Percentiles rank a stretch among this genome's conserved stretches.
Evolutionary conservation across 2,888 invertebrate species (phyloP).

Genomic region (Elmis aenea): DNA sequence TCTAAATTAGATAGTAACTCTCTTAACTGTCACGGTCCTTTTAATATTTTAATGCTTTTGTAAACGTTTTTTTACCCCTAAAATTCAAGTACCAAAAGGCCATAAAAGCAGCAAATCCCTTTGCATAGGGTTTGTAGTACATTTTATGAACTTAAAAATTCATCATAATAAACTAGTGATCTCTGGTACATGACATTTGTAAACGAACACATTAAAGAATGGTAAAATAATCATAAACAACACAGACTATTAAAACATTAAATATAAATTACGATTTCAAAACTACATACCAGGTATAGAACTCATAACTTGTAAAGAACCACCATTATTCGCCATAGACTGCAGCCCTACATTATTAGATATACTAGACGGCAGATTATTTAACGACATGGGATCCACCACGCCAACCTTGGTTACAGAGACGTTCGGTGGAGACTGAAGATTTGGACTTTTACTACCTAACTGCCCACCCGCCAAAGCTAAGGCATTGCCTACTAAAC

Average conservation of each 20-base stretch:
- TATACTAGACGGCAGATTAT: slow-evolving; percentile 53
- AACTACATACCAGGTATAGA: slow-evolving; percentile 60
- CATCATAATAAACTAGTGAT: too few species aligned
- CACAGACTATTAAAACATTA: background rate
- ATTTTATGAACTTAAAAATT: too few species aligned
- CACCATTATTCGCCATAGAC: slow-evolving; percentile 61
- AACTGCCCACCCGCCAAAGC: slow-evolving; percentile 69
- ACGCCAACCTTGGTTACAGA: slow-evolving; percentile 66
- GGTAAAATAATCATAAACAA: background rate
- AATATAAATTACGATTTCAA: background rate
- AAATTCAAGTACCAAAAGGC: too few species aligned
- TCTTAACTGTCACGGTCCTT: too few species aligned
- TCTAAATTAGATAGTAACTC: too few species aligned
- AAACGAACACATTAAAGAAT: background rate
- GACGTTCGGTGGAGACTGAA: slow-evolving; percentile 82
- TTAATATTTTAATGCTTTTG: too few species aligned
- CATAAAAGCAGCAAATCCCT: too few species aligned
- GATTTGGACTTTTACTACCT: slow-evolving; percentile 77
- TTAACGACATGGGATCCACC: slow-evolving; percentile 59
- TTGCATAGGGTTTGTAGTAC: too few species aligned
- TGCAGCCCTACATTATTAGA: slow-evolving; percentile 50
- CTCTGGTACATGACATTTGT: too few species aligned
- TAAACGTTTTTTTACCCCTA: too few species aligned
- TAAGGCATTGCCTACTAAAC: slow-evolving; percentile 65
- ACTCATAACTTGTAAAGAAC: slow-evolving; percentile 67